Evolutionary conservation across 2,797 vertebrate genomes (phyloP).

Genomic region (Lycodopsis pacificus): DNA sequence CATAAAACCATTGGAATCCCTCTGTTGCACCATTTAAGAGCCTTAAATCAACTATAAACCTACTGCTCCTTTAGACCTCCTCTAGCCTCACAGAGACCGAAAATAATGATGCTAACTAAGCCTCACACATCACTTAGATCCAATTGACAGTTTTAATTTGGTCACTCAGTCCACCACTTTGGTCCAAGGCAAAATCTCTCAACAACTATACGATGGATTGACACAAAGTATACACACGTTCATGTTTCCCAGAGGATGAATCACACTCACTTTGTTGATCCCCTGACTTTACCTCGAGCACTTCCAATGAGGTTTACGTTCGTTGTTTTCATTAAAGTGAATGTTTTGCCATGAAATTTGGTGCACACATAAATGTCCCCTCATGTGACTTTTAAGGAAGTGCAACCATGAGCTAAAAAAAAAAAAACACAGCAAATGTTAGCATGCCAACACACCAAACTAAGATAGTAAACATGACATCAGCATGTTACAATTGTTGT

Average conservation of each 20-base stretch:
- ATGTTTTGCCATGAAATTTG: background rate
- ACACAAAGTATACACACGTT: background rate
- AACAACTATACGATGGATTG: background rate
- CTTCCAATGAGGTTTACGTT: background rate
- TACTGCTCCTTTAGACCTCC: background rate
- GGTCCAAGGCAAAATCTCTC: background rate
- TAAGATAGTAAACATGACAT: background rate
- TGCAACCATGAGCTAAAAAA: background rate
- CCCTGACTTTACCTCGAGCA: background rate
- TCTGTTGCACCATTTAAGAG: background rate
- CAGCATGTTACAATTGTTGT: background rate
- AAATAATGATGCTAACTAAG: background rate
- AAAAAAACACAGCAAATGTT: no score
- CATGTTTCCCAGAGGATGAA: background rate
- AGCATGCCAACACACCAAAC: background rate
- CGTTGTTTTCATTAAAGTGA: no score
- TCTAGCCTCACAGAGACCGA: background rate
- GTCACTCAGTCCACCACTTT: background rate
- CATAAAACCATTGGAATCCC: background rate
- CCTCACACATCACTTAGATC: background rate
- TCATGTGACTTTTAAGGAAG: background rate
- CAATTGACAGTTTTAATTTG: background rate
- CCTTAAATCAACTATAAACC: constrained; percentile 27
- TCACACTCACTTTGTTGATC: background rate
- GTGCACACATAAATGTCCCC: no score